Conservation (phyloP, 2,113 vertebrate species). For the Numida meleagris region DNA sequence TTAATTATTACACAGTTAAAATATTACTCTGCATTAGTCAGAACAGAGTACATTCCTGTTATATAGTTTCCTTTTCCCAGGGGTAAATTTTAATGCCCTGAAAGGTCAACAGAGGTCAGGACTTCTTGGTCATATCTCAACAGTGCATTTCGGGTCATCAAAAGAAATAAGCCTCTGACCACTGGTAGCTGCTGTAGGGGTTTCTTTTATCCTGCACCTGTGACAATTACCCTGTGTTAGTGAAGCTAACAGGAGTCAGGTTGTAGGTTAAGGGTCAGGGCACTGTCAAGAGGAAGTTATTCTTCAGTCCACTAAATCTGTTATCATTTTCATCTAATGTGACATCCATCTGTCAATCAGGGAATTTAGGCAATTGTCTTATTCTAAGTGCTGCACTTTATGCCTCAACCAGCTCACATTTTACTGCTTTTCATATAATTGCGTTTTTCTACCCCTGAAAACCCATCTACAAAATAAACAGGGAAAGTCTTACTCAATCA, state of each 20-base stretch:
- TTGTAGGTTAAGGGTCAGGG: slow-evolving; percentile 86
- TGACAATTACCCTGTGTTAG: slow-evolving; percentile 84
- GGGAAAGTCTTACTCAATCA: slow-evolving; percentile 22
- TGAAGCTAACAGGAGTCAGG: slow-evolving; percentile 91
- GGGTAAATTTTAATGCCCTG: slow-evolving; percentile 72
- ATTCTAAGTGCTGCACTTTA: slow-evolving; percentile 75
- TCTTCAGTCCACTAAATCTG: slow-evolving; percentile 87
- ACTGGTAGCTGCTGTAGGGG: slow-evolving; percentile 74
- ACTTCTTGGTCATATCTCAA: slow-evolving; percentile 75
- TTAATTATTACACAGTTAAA: slow-evolving; percentile 59
- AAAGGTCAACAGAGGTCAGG: slow-evolving; percentile 74
- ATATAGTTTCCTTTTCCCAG: slow-evolving; percentile 57
- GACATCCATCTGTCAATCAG: slow-evolving; percentile 93
- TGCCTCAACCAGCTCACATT: slow-evolving; percentile 56
- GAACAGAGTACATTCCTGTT: slow-evolving; percentile 50
- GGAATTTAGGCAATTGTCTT: slow-evolving; percentile 77
- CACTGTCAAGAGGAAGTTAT: slow-evolving; percentile 94
- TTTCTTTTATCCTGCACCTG: slow-evolving; percentile 88
- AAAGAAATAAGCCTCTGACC: slow-evolving; percentile 78
- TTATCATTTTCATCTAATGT: slow-evolving; percentile 95
- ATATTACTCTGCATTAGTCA: slow-evolving; percentile 56
- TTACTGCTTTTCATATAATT: slow-evolving; percentile 72
- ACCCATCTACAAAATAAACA: slow-evolving; percentile 70
- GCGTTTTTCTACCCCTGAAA: slow-evolving; percentile 69
- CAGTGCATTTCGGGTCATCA: slow-evolving; percentile 75